Conservation (phyloP, 2,888 invertebrate genomes). For the Ophion slaviceki region DNA sequence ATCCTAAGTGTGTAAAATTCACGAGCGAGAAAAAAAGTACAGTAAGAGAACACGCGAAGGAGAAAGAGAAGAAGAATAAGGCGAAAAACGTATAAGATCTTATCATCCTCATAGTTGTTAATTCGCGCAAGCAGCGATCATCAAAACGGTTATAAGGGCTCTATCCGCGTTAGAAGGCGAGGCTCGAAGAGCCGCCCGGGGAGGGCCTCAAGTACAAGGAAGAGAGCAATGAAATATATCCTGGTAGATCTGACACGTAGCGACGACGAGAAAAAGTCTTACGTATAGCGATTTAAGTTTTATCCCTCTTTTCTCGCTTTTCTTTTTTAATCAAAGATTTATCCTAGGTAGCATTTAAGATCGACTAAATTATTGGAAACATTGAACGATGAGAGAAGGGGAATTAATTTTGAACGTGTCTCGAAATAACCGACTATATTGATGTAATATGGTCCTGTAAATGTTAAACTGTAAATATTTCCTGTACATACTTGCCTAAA, state of each 20-base stretch:
- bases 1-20: constrained; percentile 42
- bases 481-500: constrained; percentile 68
- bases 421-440: constrained; percentile 64
- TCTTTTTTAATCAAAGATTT: constrained; percentile 78
- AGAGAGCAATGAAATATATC: constrained; percentile 8
- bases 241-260: constrained; percentile 58
- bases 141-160: constrained; percentile 12
- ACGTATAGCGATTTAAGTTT: constrained; percentile 72
- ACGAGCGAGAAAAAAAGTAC: not conserved
- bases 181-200: not conserved
- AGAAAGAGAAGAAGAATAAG: not conserved
- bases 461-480: constrained; percentile 68
- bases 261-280: constrained; percentile 26
- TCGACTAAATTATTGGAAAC: constrained; percentile 79
- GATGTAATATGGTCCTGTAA: constrained; percentile 59
- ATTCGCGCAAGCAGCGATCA: constrained; percentile 33
- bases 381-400: constrained; percentile 54
- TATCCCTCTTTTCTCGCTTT: constrained; percentile 67
- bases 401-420: constrained; percentile 57
- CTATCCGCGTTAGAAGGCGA: not conserved
- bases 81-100: constrained; percentile 4
- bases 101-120: constrained; percentile 48
- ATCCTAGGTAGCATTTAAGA: constrained; percentile 75
- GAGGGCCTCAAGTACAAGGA: not conserved
- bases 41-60: not conserved